These are phyloP conservation scores for Thera obeliscata DNA, from an alignment of 2,888 invertebrate genomes.

Conservation along the genomic window DNA sequence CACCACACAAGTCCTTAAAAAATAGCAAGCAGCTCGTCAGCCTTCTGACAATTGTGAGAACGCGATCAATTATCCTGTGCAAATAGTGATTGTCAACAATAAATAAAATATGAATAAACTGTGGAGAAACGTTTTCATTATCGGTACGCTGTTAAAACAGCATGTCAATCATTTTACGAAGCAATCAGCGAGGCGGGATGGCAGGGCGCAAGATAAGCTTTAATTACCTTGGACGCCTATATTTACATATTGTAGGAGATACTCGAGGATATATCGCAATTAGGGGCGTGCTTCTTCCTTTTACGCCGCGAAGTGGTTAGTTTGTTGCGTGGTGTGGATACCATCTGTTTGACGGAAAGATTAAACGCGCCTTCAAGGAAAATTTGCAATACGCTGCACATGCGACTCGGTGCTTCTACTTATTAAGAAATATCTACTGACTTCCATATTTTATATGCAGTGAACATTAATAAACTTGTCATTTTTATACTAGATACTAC, in stretches of 20 bases:
- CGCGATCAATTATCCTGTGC: slow-evolving; percentile 81
- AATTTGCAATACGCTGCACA: slow-evolving; percentile 48
- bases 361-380: slow-evolving; percentile 63
- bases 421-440: slow-evolving; percentile 21
- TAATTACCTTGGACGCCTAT: slow-evolving; percentile 81
- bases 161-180: slow-evolving; percentile 81
- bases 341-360: slow-evolving; percentile 75
- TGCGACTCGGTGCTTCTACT: slow-evolving; percentile 16
- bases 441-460: slow-evolving; percentile 24
- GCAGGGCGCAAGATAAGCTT: slow-evolving; percentile 78
- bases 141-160: slow-evolving; percentile 76
- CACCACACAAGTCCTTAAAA: slow-evolving; percentile 66
- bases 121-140: slow-evolving; percentile 77
- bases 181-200: slow-evolving; percentile 75
- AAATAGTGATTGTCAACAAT: slow-evolving; percentile 81
- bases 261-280: slow-evolving; percentile 79
- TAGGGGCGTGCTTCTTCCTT: slow-evolving; percentile 79
- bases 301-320: slow-evolving; percentile 68
- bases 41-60: slow-evolving; percentile 82
- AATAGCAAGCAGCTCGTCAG: slow-evolving; percentile 75
- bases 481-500: slow-evolving; percentile 18
- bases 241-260: slow-evolving; percentile 82
- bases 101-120: slow-evolving; percentile 76
- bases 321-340: slow-evolving; percentile 68
- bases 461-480: slow-evolving; percentile 20